Evolutionary conservation across 2,797 vertebrate genomes (phyloP).

Genomic region (Anableps anableps): DNA sequence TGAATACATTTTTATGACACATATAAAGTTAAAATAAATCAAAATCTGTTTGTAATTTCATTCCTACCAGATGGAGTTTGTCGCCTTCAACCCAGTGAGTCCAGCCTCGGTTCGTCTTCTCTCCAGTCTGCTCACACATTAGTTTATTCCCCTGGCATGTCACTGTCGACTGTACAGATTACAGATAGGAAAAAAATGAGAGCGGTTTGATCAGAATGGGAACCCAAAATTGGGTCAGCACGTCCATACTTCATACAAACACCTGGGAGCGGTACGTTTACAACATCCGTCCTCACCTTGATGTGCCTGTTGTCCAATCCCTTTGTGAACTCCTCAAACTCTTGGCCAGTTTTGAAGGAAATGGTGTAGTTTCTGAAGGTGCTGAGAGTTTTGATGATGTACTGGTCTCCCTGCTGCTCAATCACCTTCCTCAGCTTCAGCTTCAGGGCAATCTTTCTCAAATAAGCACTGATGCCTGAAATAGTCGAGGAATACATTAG

Average conservation of each 20-base stretch:
- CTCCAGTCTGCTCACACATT: conserved; percentile 86
- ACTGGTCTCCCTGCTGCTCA: conserved; percentile 80
- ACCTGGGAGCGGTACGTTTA: not conserved
- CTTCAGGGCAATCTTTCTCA: conserved; percentile 84
- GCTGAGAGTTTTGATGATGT: conserved; percentile 84
- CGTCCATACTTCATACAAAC: not conserved
- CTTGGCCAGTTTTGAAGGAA: conserved; percentile 83
- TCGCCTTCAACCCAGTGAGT: conserved; percentile 90
- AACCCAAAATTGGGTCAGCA: not conserved
- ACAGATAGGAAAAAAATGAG: not conserved
- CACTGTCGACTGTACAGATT: conserved; percentile 82
- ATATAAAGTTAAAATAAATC: not conserved
- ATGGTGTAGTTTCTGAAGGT: conserved; percentile 82
- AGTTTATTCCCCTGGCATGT: conserved; percentile 87
- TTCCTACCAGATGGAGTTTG: conserved; percentile 87
- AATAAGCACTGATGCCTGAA: conserved; percentile 81
- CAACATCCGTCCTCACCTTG: conserved; percentile 76
- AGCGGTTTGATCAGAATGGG: not conserved
- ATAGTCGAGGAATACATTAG: not conserved
- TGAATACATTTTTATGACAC: not conserved
- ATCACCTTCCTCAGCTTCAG: conserved; percentile 88
- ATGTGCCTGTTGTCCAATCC: conserved; percentile 88
- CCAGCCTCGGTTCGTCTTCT: conserved; percentile 92
- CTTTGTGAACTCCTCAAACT: conserved; percentile 88
- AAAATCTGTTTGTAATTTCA: not conserved